Conservation (phyloP, 2,113 vertebrate genomes). For the Pomatorhinus ruficollis region DNA sequence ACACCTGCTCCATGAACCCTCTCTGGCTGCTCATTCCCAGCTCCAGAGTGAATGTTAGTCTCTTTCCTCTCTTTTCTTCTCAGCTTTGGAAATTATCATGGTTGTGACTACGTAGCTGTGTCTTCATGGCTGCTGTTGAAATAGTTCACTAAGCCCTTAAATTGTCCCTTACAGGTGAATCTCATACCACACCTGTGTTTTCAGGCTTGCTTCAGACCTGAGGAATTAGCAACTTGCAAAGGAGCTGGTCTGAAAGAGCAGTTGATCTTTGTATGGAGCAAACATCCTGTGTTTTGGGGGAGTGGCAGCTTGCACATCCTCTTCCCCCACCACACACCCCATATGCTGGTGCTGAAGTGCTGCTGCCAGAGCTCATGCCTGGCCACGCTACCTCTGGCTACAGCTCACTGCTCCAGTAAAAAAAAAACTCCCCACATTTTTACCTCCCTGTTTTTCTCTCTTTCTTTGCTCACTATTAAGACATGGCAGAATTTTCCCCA, state of each 20-base stretch:
- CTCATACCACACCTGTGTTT: not conserved
- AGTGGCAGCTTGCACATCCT: not conserved
- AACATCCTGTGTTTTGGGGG: not conserved
- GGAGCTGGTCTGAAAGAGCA: not conserved
- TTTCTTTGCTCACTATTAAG: not conserved
- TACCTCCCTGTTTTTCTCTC: not conserved
- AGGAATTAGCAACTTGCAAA: not conserved
- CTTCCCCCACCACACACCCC: not conserved
- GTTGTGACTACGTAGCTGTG: accelerated
- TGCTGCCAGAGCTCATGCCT: not conserved
- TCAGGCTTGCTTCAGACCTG: not conserved
- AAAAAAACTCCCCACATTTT: not conserved
- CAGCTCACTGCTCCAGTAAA: not conserved
- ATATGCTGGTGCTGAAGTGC: not conserved
- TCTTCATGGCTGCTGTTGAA: not conserved
- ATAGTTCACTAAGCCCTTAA: not conserved
- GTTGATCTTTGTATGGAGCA: not conserved
- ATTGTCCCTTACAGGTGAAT: not conserved
- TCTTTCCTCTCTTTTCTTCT: not conserved
- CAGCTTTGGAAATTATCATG: not conserved
- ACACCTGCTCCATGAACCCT: not conserved
- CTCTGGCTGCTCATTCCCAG: not conserved
- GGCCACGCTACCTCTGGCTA: not conserved
- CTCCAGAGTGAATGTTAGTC: not conserved
- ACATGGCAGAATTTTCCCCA: not conserved